Evolutionary conservation across 1,140 invertebrate species (phyloP), one percentile per base, ranked within the genome.

Genomic region (Tetragonula clypearis): DNA sequence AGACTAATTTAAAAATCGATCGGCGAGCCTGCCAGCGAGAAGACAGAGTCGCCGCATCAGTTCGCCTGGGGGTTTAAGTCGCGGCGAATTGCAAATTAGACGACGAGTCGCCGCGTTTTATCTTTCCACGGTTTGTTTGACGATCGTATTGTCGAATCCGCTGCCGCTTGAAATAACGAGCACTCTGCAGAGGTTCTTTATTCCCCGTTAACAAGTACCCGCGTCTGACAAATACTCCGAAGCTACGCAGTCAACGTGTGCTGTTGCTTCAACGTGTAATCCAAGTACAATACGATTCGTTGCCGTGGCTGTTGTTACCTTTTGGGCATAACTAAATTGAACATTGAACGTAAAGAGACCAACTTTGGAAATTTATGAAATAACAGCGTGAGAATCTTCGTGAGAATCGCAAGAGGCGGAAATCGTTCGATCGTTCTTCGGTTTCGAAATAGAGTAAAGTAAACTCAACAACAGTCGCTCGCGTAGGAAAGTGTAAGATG

Each of bases 101-200:
- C 72, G 55, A 35, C 55, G 14, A 8, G 62, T 55, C 11, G 41
- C 41, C 19, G 23, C 21, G 4, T 58, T 75, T 58, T 26, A 35
- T 75, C 73, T 26, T 58, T 58, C 19, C 30, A 30, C 73, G 30
- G 73, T 53, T 75, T 30, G 55, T 58, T 58, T 26, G 73, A 75
- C 73, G 55, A 75, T 41, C 6, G 55, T 58, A 58, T 75, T 75
- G 58, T 75, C 53, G 73, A 30, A 55, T 58, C 17, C 49, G 26
- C 73, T 21, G 23, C 26, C 26, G 73, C 73, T 58, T 58, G 73
- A 26, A 58, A 75, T 75, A 75, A 75, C 55, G 73, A 75, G 73
- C 73, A 75, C 73, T 26, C 73, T 75, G 35, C 73, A 23, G 53
- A 21, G 55, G 30, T 58, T 30, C 55, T 75, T 56, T 75, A 75